A percentile compares a stretch with the other conserved stretches of the same genome.
Evolutionary conservation across 2,797 vertebrate species (phyloP).

Genomic region (Onychomys arenicola): DNA sequence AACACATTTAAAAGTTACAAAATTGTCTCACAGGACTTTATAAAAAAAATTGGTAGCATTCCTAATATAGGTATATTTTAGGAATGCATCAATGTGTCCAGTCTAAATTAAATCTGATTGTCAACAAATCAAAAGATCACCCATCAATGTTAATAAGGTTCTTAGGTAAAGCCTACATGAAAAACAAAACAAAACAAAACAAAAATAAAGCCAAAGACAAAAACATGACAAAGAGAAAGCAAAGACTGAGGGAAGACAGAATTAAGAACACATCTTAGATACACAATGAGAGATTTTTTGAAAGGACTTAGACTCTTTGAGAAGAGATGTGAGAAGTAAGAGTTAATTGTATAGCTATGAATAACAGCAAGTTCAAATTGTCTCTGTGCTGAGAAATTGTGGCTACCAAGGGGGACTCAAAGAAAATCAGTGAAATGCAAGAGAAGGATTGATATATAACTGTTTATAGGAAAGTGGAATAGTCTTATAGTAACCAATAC

Average conservation of each 20-base stretch:
- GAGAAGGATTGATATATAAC: neutral
- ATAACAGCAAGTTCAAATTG: neutral
- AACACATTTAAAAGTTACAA: neutral
- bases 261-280: neutral
- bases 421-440: neutral
- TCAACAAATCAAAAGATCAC: neutral
- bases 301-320: neutral
- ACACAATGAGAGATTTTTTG: neutral
- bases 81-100: neutral
- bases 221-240: neutral
- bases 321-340: neutral
- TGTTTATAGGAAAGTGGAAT: neutral
- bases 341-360: neutral
- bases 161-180: neutral
- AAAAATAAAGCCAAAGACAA: neutral
- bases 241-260: neutral
- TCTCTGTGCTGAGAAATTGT: neutral
- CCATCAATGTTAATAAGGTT: neutral
- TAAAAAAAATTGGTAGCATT: neutral
- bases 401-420: neutral
- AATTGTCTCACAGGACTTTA: neutral
- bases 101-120: conserved; percentile 42
- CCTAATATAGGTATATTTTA: neutral
- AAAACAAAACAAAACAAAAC: neutral
- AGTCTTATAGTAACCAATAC: too few relatives aligned